Conservation (phyloP, 2,888 invertebrate species). For the Caenorhabditis sp. region DNA sequence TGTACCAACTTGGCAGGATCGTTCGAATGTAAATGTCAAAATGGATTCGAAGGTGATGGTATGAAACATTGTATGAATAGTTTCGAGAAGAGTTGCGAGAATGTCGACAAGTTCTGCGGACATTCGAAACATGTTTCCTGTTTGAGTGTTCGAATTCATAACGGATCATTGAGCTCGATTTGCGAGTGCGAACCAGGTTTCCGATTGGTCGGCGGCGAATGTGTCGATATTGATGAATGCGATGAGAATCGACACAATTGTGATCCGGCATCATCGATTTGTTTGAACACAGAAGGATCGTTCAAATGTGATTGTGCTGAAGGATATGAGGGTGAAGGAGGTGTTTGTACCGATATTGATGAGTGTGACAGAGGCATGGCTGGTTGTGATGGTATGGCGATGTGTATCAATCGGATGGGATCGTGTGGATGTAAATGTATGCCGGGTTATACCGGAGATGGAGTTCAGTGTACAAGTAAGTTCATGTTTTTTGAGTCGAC, state of each 20-base stretch:
- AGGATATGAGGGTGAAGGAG: conserved; percentile 84
- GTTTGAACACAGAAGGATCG: conserved; percentile 88
- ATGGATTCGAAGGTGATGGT: conserved; percentile 63
- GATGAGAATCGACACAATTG: conserved; percentile 62
- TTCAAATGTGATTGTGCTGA: conserved; percentile 85
- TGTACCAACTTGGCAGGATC: conserved; percentile 62
- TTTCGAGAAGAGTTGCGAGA: conserved; percentile 51
- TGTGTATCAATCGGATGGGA: conserved; percentile 56
- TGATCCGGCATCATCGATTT: conserved; percentile 77
- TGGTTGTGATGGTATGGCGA: conserved; percentile 57
- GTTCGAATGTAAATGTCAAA: conserved; percentile 61
- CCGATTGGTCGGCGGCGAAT: conserved; percentile 36
- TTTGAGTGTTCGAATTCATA: conserved; percentile 48
- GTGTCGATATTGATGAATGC: conserved; percentile 65
- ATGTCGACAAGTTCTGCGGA: conserved; percentile 54
- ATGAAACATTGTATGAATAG: conserved; percentile 59
- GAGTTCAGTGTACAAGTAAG: conserved; percentile 49
- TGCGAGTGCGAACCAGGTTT: conserved; percentile 63
- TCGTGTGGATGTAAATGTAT: conserved; percentile 85
- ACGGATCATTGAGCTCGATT: conserved; percentile 50
- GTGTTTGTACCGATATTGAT: conserved; percentile 60
- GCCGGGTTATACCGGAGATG: conserved; percentile 70
- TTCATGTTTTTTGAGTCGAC: background rate
- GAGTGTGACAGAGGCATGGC: conserved; percentile 57
- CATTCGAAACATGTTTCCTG: conserved; percentile 47